These are phyloP conservation scores for Maniola jurtina DNA, from an alignment of 1,140 invertebrate genomes.

Conservation along the genomic window DNA sequence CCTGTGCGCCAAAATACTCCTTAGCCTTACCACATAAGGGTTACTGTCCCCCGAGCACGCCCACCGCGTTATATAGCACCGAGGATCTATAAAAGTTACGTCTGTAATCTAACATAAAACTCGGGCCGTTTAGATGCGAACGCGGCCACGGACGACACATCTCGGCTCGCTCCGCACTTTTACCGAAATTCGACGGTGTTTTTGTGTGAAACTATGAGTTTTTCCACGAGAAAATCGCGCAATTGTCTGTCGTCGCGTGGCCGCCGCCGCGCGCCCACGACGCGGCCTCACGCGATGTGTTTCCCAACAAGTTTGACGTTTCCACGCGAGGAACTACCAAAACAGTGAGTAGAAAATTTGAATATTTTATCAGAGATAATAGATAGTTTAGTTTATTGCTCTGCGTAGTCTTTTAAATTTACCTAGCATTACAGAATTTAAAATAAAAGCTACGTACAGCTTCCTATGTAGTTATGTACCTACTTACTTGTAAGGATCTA, in stretches of 20 bases:
- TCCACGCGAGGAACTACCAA: constrained; percentile 39
- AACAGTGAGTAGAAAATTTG: constrained; percentile 58
- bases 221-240: constrained; percentile 54
- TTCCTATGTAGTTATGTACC: too few relatives aligned
- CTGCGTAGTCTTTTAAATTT: neutral
- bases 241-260: constrained; percentile 49
- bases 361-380: constrained; percentile 32
- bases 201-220: constrained; percentile 63
- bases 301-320: constrained; percentile 51
- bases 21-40: constrained; percentile 51
- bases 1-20: constrained; percentile 52
- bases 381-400: neutral
- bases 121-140: constrained; percentile 79
- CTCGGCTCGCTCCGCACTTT: constrained; percentile 76
- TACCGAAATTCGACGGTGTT: constrained; percentile 71
- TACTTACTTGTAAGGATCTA: too few relatives aligned
- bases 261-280: constrained; percentile 47
- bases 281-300: constrained; percentile 44
- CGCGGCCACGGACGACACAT: constrained; percentile 77
- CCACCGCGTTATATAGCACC: constrained; percentile 78
- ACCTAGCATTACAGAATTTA: neutral
- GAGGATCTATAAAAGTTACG: constrained; percentile 79
- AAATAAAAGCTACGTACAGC: neutral
- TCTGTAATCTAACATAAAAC: constrained; percentile 80
- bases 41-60: constrained; percentile 57